Evolutionary conservation across 2,888 invertebrate genomes (phyloP).

Genomic region (Herminia tarsipennalis): DNA sequence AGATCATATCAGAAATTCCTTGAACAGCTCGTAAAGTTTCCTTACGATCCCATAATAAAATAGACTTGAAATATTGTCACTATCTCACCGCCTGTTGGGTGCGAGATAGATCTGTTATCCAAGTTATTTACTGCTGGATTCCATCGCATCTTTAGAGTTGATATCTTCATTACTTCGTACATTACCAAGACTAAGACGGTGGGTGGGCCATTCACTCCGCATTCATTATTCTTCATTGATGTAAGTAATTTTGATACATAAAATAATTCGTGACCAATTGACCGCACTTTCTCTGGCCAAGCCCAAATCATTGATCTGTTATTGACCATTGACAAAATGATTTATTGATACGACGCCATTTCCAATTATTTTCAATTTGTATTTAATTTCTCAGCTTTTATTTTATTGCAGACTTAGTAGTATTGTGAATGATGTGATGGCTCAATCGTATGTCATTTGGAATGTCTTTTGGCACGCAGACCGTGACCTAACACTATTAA

Average conservation of each 20-base stretch:
- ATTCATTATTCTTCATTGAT: not conserved
- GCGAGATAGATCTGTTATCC: conserved; percentile 3
- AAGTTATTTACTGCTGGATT: conserved; percentile 5
- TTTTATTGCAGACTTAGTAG: too few relatives aligned
- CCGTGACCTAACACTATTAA: conserved; percentile 27
- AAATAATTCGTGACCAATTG: conserved; percentile 6
- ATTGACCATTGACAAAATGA: not conserved
- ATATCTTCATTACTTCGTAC: conserved; percentile 5
- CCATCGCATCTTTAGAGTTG: conserved; percentile 2
- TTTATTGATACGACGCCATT: not conserved
- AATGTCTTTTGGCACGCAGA: not conserved
- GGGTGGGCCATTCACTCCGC: conserved; percentile 6
- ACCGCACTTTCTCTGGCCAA: conserved; percentile 4
- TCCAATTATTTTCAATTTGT: not conserved
- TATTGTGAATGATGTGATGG: conserved; percentile 20
- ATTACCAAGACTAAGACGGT: not conserved
- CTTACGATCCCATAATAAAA: conserved; percentile 2
- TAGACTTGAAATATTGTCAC: conserved; percentile 2
- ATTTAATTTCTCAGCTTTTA: conserved; percentile 8
- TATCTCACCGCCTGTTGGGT: not conserved
- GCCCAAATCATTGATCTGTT: conserved; percentile 2
- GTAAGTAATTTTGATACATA: conserved; percentile 6
- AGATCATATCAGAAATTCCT: not conserved
- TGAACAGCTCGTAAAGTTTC: conserved; percentile 3
- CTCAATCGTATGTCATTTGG: conserved; percentile 16